phyloP scores from a whole-genome alignment of 2,113 vertebrate species.

The Pangasianodon hypophthalmus region DNA sequence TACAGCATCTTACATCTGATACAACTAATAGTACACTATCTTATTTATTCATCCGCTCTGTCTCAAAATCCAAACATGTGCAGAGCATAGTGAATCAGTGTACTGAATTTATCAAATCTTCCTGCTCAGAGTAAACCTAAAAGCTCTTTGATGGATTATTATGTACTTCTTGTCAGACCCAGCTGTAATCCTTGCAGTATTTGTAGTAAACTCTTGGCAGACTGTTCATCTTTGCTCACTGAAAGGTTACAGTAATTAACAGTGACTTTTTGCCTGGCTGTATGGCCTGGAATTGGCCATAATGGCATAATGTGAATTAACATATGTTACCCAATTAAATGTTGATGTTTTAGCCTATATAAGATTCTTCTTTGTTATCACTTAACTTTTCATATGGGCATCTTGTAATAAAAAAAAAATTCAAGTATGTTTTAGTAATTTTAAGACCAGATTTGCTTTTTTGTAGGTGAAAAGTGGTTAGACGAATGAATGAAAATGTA shows the following conservation, averaged over 20 bases:
- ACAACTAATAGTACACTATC: not conserved
- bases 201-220: not conserved
- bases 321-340: not conserved
- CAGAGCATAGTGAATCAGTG: not conserved
- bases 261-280: not conserved
- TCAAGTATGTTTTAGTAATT: too few species aligned
- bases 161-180: not conserved
- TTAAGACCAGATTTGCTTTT: too few species aligned
- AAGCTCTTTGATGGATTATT: not conserved
- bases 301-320: not conserved
- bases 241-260: not conserved
- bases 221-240: not conserved
- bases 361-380: not conserved
- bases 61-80: not conserved
- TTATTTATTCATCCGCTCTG: not conserved
- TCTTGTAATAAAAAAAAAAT: not conserved
- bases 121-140: not conserved
- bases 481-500: not conserved
- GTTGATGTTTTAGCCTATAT: not conserved
- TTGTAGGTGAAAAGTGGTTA: not conserved
- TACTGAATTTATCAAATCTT: not conserved
- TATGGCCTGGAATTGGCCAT: not conserved
- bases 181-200: not conserved
- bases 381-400: not conserved
- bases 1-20: not conserved